Base-by-base conservation (phyloP, 2,888 invertebrate species). In the Drosophila aldrichi region DNA sequence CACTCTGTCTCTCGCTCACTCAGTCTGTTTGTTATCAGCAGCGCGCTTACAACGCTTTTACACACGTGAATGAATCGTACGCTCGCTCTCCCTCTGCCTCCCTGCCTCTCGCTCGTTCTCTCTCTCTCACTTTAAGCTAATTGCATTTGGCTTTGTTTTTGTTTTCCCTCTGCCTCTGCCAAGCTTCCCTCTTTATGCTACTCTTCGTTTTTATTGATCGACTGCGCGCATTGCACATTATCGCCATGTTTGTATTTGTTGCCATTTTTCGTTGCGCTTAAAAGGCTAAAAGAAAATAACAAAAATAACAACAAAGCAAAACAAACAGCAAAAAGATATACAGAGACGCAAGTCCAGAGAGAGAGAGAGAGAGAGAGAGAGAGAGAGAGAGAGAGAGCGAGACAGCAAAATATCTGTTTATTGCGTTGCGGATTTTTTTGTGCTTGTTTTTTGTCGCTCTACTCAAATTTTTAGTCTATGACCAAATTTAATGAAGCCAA, bases 181-280 rank as follows among this genome's bases (percentile, higher is more conserved):
- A 43, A 44, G 44, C 57, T 25, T 18, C 18, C 8, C 25, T 29
- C 12, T 44, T 16, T 22, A 14, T 10, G 14, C 18, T 29, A 18
- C 49, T 34, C 55, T 69, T 40, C 3, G 49, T 81, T 77, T 67
- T 67, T 78, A 74, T 85, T 82, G 86, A 84, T 86, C 65, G 71
- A 60, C 51, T 66, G 48, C 70, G 80, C 83, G 84, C 84, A 69
- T 69, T 89, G 82, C 82, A 83, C 72, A 75, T 90, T 88, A 82
- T 81, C 74, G 86, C 75, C 88, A 77, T 80, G 65, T 88, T 89
- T 83, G 88, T 89, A 80, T 85, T 89, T 90, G 88, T 90, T 90
- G 90, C 62, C 81, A 66, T 85, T 79, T 77, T 90, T 83, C 88
- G 82, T 65, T 78, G 69, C 32, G 74, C 77, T 77, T 22, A 78